Evolutionary conservation across 1,140 invertebrate genomes (phyloP).

Genomic region (Drosophila arawakana): DNA sequence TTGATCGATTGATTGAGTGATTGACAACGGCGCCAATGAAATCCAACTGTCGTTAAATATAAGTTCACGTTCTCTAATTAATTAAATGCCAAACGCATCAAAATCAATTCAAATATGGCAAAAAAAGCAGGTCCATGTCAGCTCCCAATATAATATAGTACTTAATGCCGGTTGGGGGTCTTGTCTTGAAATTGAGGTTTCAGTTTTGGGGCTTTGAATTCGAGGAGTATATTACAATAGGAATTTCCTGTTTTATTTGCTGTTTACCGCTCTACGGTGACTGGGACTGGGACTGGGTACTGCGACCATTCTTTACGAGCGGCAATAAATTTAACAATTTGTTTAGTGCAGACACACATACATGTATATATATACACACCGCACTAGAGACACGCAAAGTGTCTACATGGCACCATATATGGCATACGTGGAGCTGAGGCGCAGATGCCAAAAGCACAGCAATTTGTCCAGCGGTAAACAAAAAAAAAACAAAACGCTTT

Average conservation of each 20-base stretch:
- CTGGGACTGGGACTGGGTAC: slow-evolving; percentile 48
- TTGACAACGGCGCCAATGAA: slow-evolving; percentile 81
- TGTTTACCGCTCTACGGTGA: slow-evolving; percentile 41
- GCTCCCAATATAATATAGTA: neutral
- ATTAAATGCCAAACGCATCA: slow-evolving; percentile 69
- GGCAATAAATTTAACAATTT: slow-evolving; percentile 83
- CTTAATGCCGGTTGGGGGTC: neutral
- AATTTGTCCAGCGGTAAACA: slow-evolving; percentile 80
- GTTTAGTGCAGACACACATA: slow-evolving; percentile 70
- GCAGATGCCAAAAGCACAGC: slow-evolving; percentile 77
- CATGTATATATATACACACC: slow-evolving; percentile 15
- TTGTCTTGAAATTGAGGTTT: neutral
- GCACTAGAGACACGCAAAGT: slow-evolving; percentile 64
- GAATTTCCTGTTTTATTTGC: slow-evolving; percentile 46
- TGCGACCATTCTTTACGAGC: slow-evolving; percentile 78
- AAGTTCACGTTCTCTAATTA: slow-evolving; percentile 75
- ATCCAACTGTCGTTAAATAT: slow-evolving; percentile 41
- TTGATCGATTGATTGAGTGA: slow-evolving; percentile 81
- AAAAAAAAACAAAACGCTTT: slow-evolving; percentile 44
- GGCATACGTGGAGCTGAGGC: slow-evolving; percentile 57
- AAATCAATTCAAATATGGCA: slow-evolving; percentile 56
- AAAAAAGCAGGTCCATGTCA: neutral
- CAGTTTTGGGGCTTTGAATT: neutral
- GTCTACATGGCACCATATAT: slow-evolving; percentile 74
- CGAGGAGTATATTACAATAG: slow-evolving; percentile 45